These are phyloP conservation scores for Conopomorpha cramerella DNA, from an alignment of 1,140 invertebrate species.

Conservation along the genomic window DNA sequence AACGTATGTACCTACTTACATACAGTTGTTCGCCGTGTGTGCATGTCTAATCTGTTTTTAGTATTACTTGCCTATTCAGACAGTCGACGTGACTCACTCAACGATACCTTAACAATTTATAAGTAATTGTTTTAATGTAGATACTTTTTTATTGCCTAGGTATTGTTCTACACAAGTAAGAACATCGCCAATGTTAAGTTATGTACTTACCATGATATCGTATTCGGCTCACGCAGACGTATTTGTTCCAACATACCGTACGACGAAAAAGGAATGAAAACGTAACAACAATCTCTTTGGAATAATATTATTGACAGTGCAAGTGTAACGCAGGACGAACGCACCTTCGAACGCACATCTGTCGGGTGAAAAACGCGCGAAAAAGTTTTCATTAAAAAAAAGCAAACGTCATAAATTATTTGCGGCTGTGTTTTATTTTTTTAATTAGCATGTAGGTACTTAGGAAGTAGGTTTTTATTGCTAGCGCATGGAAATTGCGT, in stretches of 20 bases:
- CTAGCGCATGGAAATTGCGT: conserved; percentile 12
- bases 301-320: conserved; percentile 34
- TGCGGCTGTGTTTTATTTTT: too few species aligned
- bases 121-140: background rate
- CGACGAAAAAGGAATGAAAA: conserved; percentile 44
- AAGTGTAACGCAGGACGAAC: conserved; percentile 37
- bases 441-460: too few species aligned
- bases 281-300: conserved; percentile 15
- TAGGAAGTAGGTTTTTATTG: too few species aligned
- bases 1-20: too few species aligned
- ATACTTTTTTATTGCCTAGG: background rate
- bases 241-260: conserved; percentile 56
- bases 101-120: background rate
- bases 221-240: conserved; percentile 42
- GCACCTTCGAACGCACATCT: conserved; percentile 16
- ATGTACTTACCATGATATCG: conserved; percentile 26
- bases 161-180: too few species aligned
- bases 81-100: background rate
- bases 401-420: too few species aligned
- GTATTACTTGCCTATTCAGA: background rate
- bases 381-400: background rate
- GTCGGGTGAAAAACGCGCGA: background rate
- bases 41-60: background rate
- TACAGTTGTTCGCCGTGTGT: too few species aligned
- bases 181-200: background rate